Percentiles rank a stretch among this genome's conserved stretches.
These are phyloP conservation scores for Vireo griseus DNA, from an alignment of 2,797 vertebrate species.

Conservation along the genomic window DNA sequence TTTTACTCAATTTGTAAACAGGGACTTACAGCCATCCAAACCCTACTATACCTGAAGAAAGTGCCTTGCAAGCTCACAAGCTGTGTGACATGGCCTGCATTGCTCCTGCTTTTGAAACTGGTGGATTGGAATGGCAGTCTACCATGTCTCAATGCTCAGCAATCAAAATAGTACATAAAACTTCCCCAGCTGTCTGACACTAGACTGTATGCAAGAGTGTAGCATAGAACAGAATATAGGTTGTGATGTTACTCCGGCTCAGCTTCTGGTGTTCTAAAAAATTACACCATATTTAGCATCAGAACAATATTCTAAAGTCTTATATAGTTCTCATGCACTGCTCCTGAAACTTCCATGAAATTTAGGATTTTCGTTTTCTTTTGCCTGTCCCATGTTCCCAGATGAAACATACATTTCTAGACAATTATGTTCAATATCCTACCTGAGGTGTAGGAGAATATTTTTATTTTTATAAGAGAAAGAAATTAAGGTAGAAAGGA, in stretches of 20 bases:
- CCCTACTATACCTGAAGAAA: background rate
- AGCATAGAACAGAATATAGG: background rate
- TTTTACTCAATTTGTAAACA: background rate
- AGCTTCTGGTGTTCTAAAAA: background rate
- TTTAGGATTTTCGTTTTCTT: background rate
- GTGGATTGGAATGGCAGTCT: background rate
- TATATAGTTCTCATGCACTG: background rate
- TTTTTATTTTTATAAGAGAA: background rate
- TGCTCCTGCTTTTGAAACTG: background rate
- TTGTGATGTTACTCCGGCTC: background rate
- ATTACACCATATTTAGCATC: background rate
- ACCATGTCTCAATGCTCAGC: background rate
- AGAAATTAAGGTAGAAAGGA: background rate
- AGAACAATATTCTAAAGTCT: background rate
- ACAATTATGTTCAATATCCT: background rate
- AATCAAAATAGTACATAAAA: background rate
- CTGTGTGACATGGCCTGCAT: background rate
- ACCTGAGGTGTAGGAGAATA: background rate
- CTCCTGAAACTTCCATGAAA: background rate
- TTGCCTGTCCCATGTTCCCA: rapidly evolving
- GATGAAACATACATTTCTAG: background rate
- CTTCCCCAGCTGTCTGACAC: background rate
- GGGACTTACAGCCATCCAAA: background rate
- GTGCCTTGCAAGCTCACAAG: background rate
- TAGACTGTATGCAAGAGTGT: background rate